Percentiles rank a stretch among this genome's conserved stretches.
These are phyloP conservation scores for Leptoclinus maculatus DNA, from an alignment of 2,797 vertebrate genomes.

Conservation along the genomic window DNA sequence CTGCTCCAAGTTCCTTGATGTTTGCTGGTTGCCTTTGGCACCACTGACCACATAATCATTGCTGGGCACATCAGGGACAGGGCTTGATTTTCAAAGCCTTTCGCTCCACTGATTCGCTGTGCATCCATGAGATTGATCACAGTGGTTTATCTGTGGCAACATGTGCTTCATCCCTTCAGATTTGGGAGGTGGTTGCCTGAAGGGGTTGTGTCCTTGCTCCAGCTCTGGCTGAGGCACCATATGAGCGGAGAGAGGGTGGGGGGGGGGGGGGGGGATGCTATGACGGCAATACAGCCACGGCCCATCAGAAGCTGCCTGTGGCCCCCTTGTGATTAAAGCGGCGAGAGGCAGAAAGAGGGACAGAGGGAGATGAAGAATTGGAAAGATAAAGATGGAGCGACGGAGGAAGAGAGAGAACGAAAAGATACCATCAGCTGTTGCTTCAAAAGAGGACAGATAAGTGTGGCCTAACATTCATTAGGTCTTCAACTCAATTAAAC, in stretches of 20 bases:
- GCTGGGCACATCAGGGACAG: constrained; percentile 86
- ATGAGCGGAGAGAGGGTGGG: constrained; percentile 44
- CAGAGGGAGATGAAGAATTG: constrained; percentile 36
- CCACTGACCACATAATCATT: constrained; percentile 88
- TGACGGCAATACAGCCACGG: constrained; percentile 77
- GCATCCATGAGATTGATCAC: constrained; percentile 89
- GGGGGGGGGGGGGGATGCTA: constrained; percentile 61
- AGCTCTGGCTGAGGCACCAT: constrained; percentile 71
- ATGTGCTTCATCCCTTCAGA: constrained; percentile 84
- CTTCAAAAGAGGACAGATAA: constrained; percentile 74
- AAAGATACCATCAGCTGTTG: constrained; percentile 78
- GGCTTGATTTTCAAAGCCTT: constrained; percentile 89
- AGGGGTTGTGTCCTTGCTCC: constrained; percentile 83
- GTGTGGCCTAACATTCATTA: constrained; percentile 73
- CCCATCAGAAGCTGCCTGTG: constrained; percentile 79
- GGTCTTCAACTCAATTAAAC: constrained; percentile 84
- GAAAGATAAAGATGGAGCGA: constrained; percentile 32
- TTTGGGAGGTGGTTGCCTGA: constrained; percentile 81
- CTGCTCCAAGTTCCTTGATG: constrained; percentile 86
- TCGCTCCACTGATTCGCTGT: constrained; percentile 86
- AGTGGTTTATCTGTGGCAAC: constrained; percentile 90
- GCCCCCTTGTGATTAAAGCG: constrained; percentile 84
- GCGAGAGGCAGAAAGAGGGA: constrained; percentile 60
- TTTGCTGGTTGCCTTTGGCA: constrained; percentile 85
- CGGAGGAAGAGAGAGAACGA: constrained; percentile 39